These are phyloP conservation scores for Ifrita kowaldi DNA, from an alignment of 2,113 vertebrate genomes.

Conservation along the genomic window DNA sequence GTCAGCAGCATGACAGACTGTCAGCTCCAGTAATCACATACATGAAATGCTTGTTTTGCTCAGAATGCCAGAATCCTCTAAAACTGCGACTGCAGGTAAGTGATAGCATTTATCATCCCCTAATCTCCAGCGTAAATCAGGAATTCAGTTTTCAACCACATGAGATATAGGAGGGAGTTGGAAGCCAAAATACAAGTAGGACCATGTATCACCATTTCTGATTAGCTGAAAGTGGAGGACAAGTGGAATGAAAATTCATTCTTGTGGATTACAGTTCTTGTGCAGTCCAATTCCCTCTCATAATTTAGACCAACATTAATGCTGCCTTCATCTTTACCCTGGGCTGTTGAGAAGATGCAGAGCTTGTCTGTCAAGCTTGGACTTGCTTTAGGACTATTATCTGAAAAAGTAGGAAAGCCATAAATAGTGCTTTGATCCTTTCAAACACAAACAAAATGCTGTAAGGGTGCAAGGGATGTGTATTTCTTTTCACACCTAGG, in stretches of 20 bases:
- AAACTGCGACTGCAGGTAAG: not conserved
- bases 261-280: slow-evolving; percentile 42
- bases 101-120: not conserved
- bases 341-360: slow-evolving; percentile 63
- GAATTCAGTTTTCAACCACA: slow-evolving; percentile 26
- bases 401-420: slow-evolving; percentile 28
- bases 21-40: not conserved
- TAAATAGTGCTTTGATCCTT: slow-evolving; percentile 46
- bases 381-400: slow-evolving; percentile 51
- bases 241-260: slow-evolving; percentile 51
- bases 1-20: slow-evolving; percentile 11
- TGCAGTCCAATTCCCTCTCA: slow-evolving; percentile 51
- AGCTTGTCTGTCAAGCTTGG: slow-evolving; percentile 59
- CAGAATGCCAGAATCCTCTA: slow-evolving; percentile 15
- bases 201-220: slow-evolving; percentile 43
- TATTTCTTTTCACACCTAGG: not conserved
- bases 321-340: slow-evolving; percentile 27
- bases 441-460: slow-evolving; percentile 6
- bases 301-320: slow-evolving; percentile 49
- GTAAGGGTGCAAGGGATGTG: not conserved
- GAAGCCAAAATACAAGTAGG: slow-evolving; percentile 44
- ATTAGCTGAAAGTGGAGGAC: slow-evolving; percentile 41
- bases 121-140: slow-evolving; percentile 5
- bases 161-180: slow-evolving; percentile 26
- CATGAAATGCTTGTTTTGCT: slow-evolving; percentile 21